Evolutionary conservation across 2,888 invertebrate species (phyloP).

Genomic region (Latheticus oryzae): DNA sequence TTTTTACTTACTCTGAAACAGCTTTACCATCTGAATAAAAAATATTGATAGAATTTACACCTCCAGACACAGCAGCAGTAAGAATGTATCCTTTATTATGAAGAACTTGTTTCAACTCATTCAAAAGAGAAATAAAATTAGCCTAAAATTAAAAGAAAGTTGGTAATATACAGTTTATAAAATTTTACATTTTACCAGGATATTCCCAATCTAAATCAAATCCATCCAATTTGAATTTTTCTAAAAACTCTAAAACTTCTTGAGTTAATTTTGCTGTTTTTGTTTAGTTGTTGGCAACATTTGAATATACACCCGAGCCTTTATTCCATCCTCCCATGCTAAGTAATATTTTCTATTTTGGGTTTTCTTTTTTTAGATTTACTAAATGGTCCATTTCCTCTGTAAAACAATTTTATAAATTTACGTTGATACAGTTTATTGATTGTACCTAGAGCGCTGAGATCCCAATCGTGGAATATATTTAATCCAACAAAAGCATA

Average conservation of each 20-base stretch:
- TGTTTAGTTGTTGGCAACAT: constrained; percentile 65
- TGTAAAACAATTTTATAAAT: constrained; percentile 24
- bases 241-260: constrained; percentile 30
- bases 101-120: constrained; percentile 50
- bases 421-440: neutral
- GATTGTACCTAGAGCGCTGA: constrained; percentile 39
- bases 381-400: constrained; percentile 43
- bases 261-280: constrained; percentile 56
- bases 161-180: too few species aligned
- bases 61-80: constrained; percentile 56
- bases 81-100: constrained; percentile 50
- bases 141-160: too few species aligned
- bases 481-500: constrained; percentile 54
- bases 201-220: constrained; percentile 40
- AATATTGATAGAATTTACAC: constrained; percentile 49
- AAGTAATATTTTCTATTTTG: constrained; percentile 69
- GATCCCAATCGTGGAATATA: constrained; percentile 51
- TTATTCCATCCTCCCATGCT: constrained; percentile 79
- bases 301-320: constrained; percentile 58
- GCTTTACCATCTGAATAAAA: constrained; percentile 52
- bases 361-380: constrained; percentile 66
- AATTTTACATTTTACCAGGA: constrained; percentile 17
- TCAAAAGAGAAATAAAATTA: constrained; percentile 50
- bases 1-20: constrained; percentile 32
- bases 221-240: constrained; percentile 33